These are phyloP conservation scores for Notospermus geniculatus DNA, from an alignment of 1,140 invertebrate genomes.

Conservation along the genomic window DNA sequence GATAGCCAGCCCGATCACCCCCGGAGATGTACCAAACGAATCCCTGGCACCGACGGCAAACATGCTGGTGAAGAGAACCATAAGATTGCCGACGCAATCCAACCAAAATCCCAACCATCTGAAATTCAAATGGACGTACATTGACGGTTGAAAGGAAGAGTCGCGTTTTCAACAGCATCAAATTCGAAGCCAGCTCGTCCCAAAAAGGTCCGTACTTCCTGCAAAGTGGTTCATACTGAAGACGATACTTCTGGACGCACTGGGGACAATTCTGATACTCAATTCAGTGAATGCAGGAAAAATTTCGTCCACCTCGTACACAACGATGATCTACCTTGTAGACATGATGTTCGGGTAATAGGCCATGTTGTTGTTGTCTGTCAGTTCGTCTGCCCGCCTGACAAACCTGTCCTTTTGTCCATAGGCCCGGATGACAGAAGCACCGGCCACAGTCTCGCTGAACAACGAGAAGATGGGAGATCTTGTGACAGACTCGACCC, in stretches of 20 bases:
- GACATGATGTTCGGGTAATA: constrained; percentile 25
- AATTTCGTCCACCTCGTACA: no score
- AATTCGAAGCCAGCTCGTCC: no score
- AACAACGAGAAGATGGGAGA: constrained; percentile 11
- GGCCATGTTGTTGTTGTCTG: constrained; percentile 19
- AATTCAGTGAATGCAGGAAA: background rate
- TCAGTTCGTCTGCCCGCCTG: constrained; percentile 11
- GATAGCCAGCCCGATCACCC: constrained; percentile 58
- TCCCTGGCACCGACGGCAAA: constrained; percentile 58
- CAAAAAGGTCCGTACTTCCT: no score
- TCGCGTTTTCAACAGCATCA: no score
- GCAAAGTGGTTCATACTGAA: no score
- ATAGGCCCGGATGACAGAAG: constrained; percentile 18
- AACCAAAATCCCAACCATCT: constrained; percentile 89
- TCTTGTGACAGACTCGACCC: constrained; percentile 1
- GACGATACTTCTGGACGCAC: background rate
- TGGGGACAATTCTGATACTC: background rate
- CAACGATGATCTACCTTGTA: constrained; percentile 35
- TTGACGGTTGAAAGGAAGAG: constrained; percentile 30
- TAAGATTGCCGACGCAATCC: constrained; percentile 71
- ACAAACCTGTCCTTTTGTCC: constrained; percentile 23
- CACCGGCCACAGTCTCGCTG: constrained; percentile 13
- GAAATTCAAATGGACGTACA: constrained; percentile 51
- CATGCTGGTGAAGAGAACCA: constrained; percentile 61
- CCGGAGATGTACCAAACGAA: constrained; percentile 49